These are phyloP conservation scores for Heterodera filipjevi DNA, from an alignment of 2,888 invertebrate genomes.

Conservation along the genomic window DNA sequence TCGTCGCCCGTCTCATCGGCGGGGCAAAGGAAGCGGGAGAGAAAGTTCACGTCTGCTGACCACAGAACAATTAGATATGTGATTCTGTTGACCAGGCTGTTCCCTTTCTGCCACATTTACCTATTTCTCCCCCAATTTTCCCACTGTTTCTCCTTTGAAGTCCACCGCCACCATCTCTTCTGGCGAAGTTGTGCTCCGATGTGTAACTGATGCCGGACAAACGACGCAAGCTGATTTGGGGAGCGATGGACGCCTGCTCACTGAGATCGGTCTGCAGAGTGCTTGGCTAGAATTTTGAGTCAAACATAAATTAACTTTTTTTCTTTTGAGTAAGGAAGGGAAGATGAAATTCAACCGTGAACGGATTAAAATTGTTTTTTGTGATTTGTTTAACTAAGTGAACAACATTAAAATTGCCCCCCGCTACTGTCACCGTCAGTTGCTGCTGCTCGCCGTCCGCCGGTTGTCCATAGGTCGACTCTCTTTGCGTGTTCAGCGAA, in stretches of 20 bases:
- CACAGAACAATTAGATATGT: background rate
- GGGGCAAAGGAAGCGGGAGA: slow-evolving; percentile 34
- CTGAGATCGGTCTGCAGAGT: slow-evolving; percentile 31
- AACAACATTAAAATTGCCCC: background rate
- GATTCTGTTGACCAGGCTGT: background rate
- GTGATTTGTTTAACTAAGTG: too few species aligned
- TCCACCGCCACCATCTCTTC: background rate
- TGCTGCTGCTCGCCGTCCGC: background rate
- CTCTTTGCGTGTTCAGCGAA: background rate
- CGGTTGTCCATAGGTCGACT: slow-evolving; percentile 10
- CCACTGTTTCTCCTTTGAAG: slow-evolving; percentile 15
- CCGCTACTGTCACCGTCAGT: background rate
- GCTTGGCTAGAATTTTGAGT: too few species aligned
- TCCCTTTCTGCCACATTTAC: background rate
- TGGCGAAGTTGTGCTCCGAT: slow-evolving; percentile 5
- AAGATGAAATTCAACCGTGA: too few species aligned
- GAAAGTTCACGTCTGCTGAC: slow-evolving; percentile 30
- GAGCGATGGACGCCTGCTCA: slow-evolving; percentile 35
- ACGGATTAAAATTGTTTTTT: too few species aligned
- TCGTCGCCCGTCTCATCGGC: slow-evolving; percentile 34
- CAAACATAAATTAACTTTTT: too few species aligned
- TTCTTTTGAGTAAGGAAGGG: too few species aligned
- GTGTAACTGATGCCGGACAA: slow-evolving; percentile 22
- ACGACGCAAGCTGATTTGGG: slow-evolving; percentile 27
- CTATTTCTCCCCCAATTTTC: slow-evolving; percentile 6